phyloP scores from a whole-genome alignment of 2,888 invertebrate genomes.

The Galerucella nymphaeae region DNA sequence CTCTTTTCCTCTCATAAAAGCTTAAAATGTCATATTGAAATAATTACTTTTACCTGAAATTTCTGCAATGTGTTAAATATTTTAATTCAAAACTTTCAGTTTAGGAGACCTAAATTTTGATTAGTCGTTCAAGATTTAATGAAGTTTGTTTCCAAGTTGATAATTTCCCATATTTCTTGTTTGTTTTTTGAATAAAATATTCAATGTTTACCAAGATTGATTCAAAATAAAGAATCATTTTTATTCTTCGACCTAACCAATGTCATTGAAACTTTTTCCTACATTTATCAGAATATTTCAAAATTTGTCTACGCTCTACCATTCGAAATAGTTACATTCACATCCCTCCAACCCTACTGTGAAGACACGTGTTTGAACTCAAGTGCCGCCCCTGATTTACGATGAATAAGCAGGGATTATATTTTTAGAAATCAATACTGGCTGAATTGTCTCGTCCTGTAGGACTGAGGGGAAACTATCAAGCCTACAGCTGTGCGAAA shows the following conservation, averaged over 20 bases:
- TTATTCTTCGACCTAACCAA: too few relatives aligned
- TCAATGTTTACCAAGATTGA: background rate
- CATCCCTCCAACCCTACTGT: background rate
- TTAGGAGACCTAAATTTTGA: too few relatives aligned
- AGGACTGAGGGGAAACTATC: constrained; percentile 26
- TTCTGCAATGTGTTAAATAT: too few relatives aligned
- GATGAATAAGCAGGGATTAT: constrained; percentile 35
- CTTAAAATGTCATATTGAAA: too few relatives aligned
- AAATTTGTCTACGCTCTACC: background rate
- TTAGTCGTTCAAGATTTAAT: too few relatives aligned
- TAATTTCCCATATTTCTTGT: background rate
- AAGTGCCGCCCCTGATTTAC: constrained; percentile 20
- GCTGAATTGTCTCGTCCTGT: constrained; percentile 32
- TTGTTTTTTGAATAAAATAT: too few relatives aligned
- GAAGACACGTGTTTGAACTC: constrained; percentile 1
- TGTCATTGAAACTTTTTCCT: too few relatives aligned
- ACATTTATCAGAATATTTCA: background rate
- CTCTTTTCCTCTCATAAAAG: too few relatives aligned
- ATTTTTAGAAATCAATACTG: constrained; percentile 36
- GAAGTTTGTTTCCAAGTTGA: background rate
- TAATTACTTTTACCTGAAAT: too few relatives aligned
- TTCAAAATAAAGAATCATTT: background rate
- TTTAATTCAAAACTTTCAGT: too few relatives aligned
- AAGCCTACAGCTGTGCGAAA: constrained; percentile 18
- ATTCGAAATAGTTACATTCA: background rate